Evolutionary conservation across 2,888 invertebrate genomes (phyloP), one percentile per base, ranked within the genome.

Genomic region (Acronicta aceris): DNA sequence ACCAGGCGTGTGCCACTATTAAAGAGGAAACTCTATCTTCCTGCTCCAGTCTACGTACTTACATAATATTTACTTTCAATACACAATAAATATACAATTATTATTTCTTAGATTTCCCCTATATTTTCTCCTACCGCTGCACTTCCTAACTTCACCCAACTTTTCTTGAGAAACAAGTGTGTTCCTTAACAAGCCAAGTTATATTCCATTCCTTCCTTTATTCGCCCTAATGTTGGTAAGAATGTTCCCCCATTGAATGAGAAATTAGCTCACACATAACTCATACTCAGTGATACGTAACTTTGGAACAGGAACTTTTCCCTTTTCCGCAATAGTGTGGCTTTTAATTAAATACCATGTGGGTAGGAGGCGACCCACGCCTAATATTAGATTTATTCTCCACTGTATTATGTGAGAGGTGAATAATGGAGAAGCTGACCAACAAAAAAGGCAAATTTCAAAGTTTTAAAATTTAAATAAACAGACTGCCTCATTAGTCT

Each of bases 201-300:
- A 9, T 21, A 10, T 13, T 21, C 16, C 6, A 3, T n/a, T 27
- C 12, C 13, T 27, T 46, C 16, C 16, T 9, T 40, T 52, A 70
- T 47, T 53, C 50, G 40, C 17, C 17, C 17, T 42, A 43, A 48
- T 64, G 15, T 42, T 15, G 15, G 38, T 54, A 15, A 43, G 5
- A 56, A 49, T 17, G 17, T 46, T 54, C 50, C 25, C 30, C 15
- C 21, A 41, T 53, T n/a, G 36, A 43, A 36, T 50, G 21, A 21
- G 40, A 45, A 65, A 65, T 47, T 56, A 70, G 12, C 27, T 27
- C 53, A 25, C 45, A 12, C 49, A 65, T 57, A 36, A 50, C 30
- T 60, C 30, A 30, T 52, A 12, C 33, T 16, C 38, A 10, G 46
- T 56, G 43, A 41, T 27, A 43, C 7, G 12, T 45, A 45, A 48